Base-by-base conservation (phyloP, 2,888 invertebrate genomes). In the Nymphalis c-album region DNA sequence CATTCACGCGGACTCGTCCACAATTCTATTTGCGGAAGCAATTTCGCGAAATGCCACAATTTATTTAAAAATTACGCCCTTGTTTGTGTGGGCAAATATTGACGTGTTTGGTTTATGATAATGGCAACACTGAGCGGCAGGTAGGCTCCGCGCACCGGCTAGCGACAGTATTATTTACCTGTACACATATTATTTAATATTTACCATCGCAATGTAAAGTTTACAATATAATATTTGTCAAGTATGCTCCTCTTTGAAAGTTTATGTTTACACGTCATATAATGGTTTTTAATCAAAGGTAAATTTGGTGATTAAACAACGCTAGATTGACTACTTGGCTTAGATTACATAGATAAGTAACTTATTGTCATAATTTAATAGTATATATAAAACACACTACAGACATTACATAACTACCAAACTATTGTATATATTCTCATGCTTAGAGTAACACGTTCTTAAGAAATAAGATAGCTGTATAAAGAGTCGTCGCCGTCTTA, bases 51-150 rank as follows among this genome's bases (percentile, higher is more conserved):
- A 91, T 90, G 89, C 90, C 91, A 92, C 92, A 92, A 93, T 92
- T 91, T 92, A 92, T 93, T 92, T 92, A 93, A 93, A 93, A 93
- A 92, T 92, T 92, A 92, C 91, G 82, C 88, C 91, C 91, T 90
- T 92, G 92, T 91, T 92, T 92, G 91, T 91, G 85, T 86, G 85
- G 81, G 85, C 87, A 91, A 93, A 93, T 92, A 93, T 92, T 93
- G 90, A 90, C 88, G 84, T 93, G 89, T 93, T 93, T 92, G 92
- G 91, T 90, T 91, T 91, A 92, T 90, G 91, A 92, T 92, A 93
- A 92, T 93, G 86, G 91, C 88, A 91, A 90, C 91, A 90, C 86
- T 85, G 88, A 85, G 82, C 82, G 84, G 78, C 88, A 88, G 88
- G 89, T 87, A 88, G 79, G 82, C 82, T 74, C 75, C 77, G 76